phyloP scores from a whole-genome alignment of 2,888 invertebrate genomes.

The Limnephilus marmoratus region DNA sequence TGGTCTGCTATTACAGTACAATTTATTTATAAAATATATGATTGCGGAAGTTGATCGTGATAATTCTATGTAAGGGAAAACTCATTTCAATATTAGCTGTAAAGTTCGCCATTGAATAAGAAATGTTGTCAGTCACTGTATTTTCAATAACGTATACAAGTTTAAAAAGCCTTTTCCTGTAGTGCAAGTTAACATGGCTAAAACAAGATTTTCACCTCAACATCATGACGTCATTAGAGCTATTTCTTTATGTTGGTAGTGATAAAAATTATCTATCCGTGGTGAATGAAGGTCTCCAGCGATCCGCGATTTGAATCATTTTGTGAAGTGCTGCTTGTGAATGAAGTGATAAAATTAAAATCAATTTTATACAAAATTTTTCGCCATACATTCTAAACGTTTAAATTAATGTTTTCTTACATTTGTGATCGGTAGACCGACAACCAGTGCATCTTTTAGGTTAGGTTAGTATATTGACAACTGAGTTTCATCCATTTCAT shows the following conservation, averaged over 20 bases:
- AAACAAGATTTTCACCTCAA: background rate
- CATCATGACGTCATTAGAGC: conserved; percentile 27
- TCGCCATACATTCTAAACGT: background rate
- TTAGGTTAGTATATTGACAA: conserved; percentile 61
- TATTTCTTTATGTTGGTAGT: conserved; percentile 43
- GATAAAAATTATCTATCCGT: conserved; percentile 30
- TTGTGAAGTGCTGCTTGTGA: conserved; percentile 25
- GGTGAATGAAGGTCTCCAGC: conserved; percentile 35
- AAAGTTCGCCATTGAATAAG: background rate
- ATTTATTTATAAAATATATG: background rate
- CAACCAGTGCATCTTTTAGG: conserved; percentile 46
- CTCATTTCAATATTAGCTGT: background rate
- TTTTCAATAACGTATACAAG: background rate
- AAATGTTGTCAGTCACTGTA: background rate
- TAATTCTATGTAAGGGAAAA: too few relatives aligned
- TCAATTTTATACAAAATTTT: background rate
- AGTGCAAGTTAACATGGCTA: background rate
- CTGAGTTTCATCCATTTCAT: conserved; percentile 31
- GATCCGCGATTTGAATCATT: conserved; percentile 47
- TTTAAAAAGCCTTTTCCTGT: background rate
- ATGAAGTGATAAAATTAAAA: background rate
- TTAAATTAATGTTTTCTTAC: conserved; percentile 9
- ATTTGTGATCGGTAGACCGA: conserved; percentile 23
- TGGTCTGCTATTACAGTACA: background rate
- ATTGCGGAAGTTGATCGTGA: background rate